Percentiles rank a stretch among this genome's conserved stretches.
Conservation (phyloP, 2,888 invertebrate species). For the Chaitophorus viminalis region DNA sequence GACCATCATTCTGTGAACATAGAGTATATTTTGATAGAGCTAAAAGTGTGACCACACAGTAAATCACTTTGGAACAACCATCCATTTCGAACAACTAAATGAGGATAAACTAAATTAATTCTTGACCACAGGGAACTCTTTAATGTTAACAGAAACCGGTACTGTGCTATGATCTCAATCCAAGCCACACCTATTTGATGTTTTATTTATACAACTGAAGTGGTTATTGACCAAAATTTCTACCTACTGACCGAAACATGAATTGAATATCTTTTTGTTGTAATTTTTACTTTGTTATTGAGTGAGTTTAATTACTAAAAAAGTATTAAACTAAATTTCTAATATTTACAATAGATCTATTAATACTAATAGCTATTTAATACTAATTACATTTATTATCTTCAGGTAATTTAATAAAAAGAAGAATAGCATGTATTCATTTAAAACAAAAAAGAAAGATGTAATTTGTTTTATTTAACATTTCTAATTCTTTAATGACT, state of each 20-base stretch:
- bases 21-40: constrained; percentile 4
- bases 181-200: constrained; percentile 56
- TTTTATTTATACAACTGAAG: constrained; percentile 42
- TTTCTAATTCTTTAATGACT: constrained; percentile 9
- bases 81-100: constrained; percentile 55
- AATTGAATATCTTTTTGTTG: constrained; percentile 36
- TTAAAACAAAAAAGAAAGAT: constrained; percentile 21
- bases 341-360: constrained; percentile 36
- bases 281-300: constrained; percentile 20
- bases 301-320: constrained; percentile 41
- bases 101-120: constrained; percentile 49
- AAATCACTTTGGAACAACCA: constrained; percentile 29
- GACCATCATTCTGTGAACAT: constrained; percentile 19
- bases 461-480: not conserved
- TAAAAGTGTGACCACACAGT: constrained; percentile 46
- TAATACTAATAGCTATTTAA: constrained; percentile 20
- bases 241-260: constrained; percentile 33
- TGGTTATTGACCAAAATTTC: constrained; percentile 53
- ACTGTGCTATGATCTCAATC: constrained; percentile 50
- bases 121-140: constrained; percentile 46
- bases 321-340: constrained; percentile 3
- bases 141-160: constrained; percentile 56
- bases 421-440: constrained; percentile 5
- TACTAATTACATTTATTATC: not conserved
- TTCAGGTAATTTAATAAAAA: not conserved